Evolutionary conservation across 1,140 invertebrate genomes (phyloP), one percentile per base, ranked within the genome.

Genomic region (Sarcophaga bullata): DNA sequence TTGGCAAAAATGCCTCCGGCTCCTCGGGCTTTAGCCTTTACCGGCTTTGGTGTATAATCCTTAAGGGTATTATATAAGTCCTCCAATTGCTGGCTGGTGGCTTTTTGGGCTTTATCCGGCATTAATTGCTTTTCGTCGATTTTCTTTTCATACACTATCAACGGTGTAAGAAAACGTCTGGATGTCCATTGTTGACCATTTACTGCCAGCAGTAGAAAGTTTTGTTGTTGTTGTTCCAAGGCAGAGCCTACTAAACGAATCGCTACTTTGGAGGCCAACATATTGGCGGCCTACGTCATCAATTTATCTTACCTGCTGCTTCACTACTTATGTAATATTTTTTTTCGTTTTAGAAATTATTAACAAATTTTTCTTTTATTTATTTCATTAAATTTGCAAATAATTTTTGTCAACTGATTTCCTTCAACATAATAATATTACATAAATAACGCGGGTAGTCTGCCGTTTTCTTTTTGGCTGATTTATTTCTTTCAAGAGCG

Each of bases 51-150:
- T 83, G 89, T 86, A 85, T 96, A 97, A 46, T 88, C 85, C 83
- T 92, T 87, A 3, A 96, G 91, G 81, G 94, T 91, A 47, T 93
- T 86, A 88, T 95, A 95, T 9, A 97, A 92, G 50, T 91, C 89
- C 85, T 97, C 93, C 17, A 98, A 91, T 72, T 91, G 91, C 86
- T 93, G 86, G 49, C 94, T 92, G 72, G 97, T 92, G 88, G 92
- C 91, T 62, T 92, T 89, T 90, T 98, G 97, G 87, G 94, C 92
- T 6, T 92, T 86, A 91, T 98, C 96, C 73, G 91, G 87, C 76
- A 92, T 86, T 50, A 96, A 85, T 87, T 95, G 91, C 0, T 93
- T 93, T 49, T 89, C 90, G 48, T 90, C 85, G 17, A 97, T 92
- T 90, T 93, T 94, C 80, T 92, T 86, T 52, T 92, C 86, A 75